Base-by-base conservation (phyloP, 64 coral and sea anemone species). In the Montipora foliosa region DNA sequence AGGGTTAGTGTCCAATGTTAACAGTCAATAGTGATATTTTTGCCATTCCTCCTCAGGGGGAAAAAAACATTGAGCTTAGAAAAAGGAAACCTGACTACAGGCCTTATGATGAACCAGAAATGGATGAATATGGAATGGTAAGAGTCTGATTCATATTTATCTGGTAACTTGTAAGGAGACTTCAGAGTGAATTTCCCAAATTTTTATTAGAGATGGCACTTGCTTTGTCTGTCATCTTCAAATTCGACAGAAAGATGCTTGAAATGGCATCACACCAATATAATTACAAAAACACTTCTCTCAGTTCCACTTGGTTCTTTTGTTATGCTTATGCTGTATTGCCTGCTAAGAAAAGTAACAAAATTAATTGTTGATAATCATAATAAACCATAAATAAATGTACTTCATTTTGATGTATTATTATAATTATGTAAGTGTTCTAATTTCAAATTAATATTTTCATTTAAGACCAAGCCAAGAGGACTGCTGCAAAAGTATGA, bases 401-500 rank as follows among this genome's bases (percentile, higher is more conserved):
- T 37, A 37, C 37, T 37, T 37, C 37, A 37, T 37, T 37, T 37
- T 37, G 37, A 37, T 37, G 37, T 37, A 37, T 37, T 37, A 37
- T 37, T 37, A 37, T 37, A 37, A 37, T 37, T 3, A 1, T 57
- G 53, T 8, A 57, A 11, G 61, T 15, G 14, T 19, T 64, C 14
- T 64, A 12, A 64, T 64, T 4, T 7, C 14, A 11, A 16, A 8
- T 15, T 64, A 22, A 24, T 71, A 24, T 71, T 71, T 71, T 1
- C 4, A 21, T 21, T 71, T 47, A 96, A 92, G 89, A 84, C 86
- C 25, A 91, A 89, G 89, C 64, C 44, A 71, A 70, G 66, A 51
- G 93, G 89, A 75, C 47, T 99, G n/a, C 88, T 99, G 47, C 85
- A 95, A 67, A 99, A 99, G 83, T 99, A 99, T 83, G 95, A 99